Conservation (phyloP, 2,888 invertebrate species). For the Anthrax anthrax region DNA sequence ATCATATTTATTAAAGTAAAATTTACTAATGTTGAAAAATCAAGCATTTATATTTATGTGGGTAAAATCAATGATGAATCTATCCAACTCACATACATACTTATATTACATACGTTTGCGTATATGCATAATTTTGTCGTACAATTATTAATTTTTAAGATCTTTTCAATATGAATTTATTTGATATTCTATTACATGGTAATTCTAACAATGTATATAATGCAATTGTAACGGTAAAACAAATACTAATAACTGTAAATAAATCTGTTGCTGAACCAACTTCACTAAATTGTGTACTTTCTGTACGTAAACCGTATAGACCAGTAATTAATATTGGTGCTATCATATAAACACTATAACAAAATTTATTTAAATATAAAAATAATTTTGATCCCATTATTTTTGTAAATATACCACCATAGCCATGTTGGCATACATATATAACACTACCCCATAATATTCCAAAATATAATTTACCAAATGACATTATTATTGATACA, state of each 20-base stretch:
- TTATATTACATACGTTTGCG: too few species aligned
- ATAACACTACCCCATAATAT: conserved; percentile 20
- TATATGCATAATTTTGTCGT: too few species aligned
- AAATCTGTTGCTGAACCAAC: conserved; percentile 20
- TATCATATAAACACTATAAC: conserved; percentile 24
- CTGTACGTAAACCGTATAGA: conserved; percentile 18
- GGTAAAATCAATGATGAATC: too few species aligned
- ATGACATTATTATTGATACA: conserved; percentile 22
- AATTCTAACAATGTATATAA: conserved; percentile 19
- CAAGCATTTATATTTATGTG: too few species aligned
- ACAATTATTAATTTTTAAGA: too few species aligned
- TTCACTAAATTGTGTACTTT: conserved; percentile 21
- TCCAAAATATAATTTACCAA: conserved; percentile 23
- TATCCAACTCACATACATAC: too few species aligned
- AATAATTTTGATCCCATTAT: conserved; percentile 20
- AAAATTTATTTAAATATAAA: conserved; percentile 23
- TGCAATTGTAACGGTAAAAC: conserved; percentile 14
- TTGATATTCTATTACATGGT: conserved; percentile 20
- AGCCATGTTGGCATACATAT: conserved; percentile 19
- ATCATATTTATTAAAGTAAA: too few species aligned
- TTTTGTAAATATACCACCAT: conserved; percentile 18
- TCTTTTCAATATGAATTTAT: conserved; percentile 12
- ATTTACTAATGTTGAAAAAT: too few species aligned
- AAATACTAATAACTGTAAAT: conserved; percentile 15
- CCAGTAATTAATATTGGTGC: conserved; percentile 21